A percentile compares a stretch with the other conserved stretches of the same genome.
Evolutionary conservation across 2,888 invertebrate species (phyloP).

Genomic region (Helobdella robusta): DNA sequence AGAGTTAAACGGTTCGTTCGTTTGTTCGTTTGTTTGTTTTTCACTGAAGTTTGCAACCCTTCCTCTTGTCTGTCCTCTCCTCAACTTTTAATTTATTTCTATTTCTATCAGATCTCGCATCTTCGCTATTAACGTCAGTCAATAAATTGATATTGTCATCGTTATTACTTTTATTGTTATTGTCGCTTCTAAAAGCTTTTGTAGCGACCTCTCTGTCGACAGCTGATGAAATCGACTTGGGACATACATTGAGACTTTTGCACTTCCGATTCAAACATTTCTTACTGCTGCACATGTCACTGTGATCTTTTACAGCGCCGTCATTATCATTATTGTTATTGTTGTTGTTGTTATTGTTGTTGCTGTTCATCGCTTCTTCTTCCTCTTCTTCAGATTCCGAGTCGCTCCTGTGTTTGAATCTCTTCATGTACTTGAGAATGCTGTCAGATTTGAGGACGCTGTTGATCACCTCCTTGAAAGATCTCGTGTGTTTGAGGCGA

Average conservation of each 20-base stretch:
- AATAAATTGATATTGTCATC: not conserved
- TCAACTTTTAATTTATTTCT: not conserved
- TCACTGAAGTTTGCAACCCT: not conserved
- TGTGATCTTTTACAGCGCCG: not conserved
- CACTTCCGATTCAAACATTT: not conserved
- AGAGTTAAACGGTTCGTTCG: no score
- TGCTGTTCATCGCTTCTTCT: not conserved
- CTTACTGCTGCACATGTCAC: not conserved
- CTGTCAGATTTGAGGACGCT: constrained; percentile 39
- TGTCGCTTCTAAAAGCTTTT: not conserved
- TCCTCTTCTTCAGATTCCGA: constrained; percentile 32
- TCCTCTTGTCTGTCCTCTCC: not conserved
- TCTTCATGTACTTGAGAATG: constrained; percentile 37
- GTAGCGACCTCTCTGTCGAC: not conserved
- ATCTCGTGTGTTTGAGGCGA: constrained; percentile 30
- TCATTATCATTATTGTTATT: not conserved
- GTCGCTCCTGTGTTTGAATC: constrained; percentile 35
- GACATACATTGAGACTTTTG: not conserved
- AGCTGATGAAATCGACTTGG: not conserved
- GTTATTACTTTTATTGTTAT: no score
- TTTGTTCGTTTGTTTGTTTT: no score
- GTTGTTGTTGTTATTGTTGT: constrained; percentile 13
- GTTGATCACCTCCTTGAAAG: constrained; percentile 42
- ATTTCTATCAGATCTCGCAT: not conserved
- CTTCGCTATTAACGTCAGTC: not conserved